Percentiles rank a stretch among this genome's conserved stretches.
Evolutionary conservation across 2,113 vertebrate species (phyloP).

Genomic region (Urocitellus parryii): DNA sequence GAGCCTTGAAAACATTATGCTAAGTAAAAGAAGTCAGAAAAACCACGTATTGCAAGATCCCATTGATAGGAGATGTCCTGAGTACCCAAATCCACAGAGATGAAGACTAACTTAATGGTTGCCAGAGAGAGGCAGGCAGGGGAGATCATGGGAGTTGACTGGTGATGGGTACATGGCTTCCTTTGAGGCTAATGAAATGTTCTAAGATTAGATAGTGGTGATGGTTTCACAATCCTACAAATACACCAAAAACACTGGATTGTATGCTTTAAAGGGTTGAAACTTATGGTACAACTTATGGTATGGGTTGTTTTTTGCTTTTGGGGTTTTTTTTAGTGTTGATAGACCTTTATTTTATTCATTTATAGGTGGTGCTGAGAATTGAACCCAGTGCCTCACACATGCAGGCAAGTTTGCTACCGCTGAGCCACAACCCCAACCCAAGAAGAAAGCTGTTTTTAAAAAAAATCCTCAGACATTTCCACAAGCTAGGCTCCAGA

Average conservation of each 20-base stretch:
- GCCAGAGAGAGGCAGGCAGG: neutral
- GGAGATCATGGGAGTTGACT: neutral
- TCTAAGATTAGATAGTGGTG: neutral
- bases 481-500: neutral
- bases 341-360: no score
- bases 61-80: neutral
- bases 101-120: neutral
- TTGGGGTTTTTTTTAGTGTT: no score
- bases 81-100: neutral
- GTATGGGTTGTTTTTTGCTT: no score
- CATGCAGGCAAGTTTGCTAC: no score
- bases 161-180: neutral
- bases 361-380: no score
- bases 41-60: neutral
- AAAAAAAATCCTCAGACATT: neutral
- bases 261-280: neutral
- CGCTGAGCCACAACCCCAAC: no score
- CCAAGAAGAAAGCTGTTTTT: no score
- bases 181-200: neutral
- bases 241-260: neutral
- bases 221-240: neutral
- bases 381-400: no score
- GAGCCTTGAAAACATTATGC: neutral
- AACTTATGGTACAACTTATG: neutral
- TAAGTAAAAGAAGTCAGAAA: slow-evolving; percentile 23